Evolutionary conservation across 2,797 vertebrate genomes (phyloP), one percentile per base, ranked within the genome.

Genomic region (Vultur gryphus): DNA sequence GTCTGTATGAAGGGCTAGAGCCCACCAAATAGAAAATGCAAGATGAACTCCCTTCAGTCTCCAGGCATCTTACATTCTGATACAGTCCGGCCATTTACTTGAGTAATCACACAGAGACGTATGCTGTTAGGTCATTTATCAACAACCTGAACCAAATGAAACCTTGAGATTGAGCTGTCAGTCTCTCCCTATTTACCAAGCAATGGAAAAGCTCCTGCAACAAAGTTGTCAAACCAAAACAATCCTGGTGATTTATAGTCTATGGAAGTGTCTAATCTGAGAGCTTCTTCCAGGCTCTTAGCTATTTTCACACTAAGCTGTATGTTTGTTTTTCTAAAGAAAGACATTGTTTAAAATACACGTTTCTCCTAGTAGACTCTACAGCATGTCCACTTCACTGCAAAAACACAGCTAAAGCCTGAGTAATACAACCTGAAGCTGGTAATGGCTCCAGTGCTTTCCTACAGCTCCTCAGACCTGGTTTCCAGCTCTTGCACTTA

Each of bases 271-370:
- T 71, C 41, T 71, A 19, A 93, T 75, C 67, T 43, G 46, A 69
- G 43, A 66, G 7, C 0, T 78, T 75, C 78, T 17, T 84, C 31
- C 57, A 72, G 49, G n/a, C 57, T 93, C n/a, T 44, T 37, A 20
- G 51, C 65, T 93, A 8, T 82, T 78, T 75, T 58, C 85, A 86
- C n/a, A 23, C 25, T 16, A 49, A 92, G 54, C 61, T 0, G 0
- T 43, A 55, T 35, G 70, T 59, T 76, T 94, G 71, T 51, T 90
- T 87, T 91, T 58, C 88, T 70, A 35, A 90, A 91, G 44, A 49
- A 31, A 86, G 46, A 51, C 21, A 59, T 11, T 66, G 49, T 79
- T 48, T 73, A 67, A 86, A 71, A 59, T 16, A 71, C 46, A 62
- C 13, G 1, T 59, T 88, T 70, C 64, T 81, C 48, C 49, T 31